A percentile compares a stretch with the other conserved stretches of the same genome.
Evolutionary conservation across 2,888 invertebrate genomes (phyloP).

Genomic region (Diarsia mendica): DNA sequence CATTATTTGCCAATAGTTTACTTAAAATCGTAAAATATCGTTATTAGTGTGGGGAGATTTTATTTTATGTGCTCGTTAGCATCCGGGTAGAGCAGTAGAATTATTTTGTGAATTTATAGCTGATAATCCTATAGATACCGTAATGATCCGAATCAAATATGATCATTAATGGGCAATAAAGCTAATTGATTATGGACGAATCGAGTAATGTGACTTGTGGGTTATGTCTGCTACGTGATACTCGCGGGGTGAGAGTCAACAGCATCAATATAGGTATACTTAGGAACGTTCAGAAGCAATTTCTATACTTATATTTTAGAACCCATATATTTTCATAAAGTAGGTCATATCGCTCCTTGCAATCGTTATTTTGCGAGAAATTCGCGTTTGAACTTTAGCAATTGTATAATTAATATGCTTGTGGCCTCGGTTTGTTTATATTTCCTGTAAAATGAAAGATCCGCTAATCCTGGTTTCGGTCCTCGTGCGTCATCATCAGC

Average conservation of each 20-base stretch:
- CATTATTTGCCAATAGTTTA: slow-evolving; percentile 51
- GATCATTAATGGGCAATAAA: slow-evolving; percentile 34
- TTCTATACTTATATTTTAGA: too few species aligned
- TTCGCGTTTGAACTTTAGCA: too few species aligned
- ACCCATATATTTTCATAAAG: too few species aligned
- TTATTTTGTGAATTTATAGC: slow-evolving; percentile 20
- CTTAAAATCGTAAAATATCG: slow-evolving; percentile 50
- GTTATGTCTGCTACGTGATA: neutral
- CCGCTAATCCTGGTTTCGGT: too few species aligned
- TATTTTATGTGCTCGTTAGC: slow-evolving; percentile 37
- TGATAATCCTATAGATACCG: slow-evolving; percentile 17
- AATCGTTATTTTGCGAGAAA: too few species aligned
- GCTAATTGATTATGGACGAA: slow-evolving; percentile 40
- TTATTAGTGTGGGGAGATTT: slow-evolving; percentile 37
- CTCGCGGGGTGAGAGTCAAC: neutral
- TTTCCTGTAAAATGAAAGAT: too few species aligned
- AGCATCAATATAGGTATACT: too few species aligned
- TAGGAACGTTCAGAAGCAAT: too few species aligned
- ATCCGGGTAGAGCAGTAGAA: slow-evolving; percentile 46
- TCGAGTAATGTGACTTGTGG: neutral
- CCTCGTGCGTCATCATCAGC: too few species aligned
- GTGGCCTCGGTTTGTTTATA: too few species aligned
- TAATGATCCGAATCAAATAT: slow-evolving; percentile 24
- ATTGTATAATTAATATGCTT: too few species aligned
- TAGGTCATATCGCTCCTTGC: too few species aligned